Evolutionary conservation across 1,140 invertebrate species (phyloP).

Genomic region (Pseudomyrmex sp.): DNA sequence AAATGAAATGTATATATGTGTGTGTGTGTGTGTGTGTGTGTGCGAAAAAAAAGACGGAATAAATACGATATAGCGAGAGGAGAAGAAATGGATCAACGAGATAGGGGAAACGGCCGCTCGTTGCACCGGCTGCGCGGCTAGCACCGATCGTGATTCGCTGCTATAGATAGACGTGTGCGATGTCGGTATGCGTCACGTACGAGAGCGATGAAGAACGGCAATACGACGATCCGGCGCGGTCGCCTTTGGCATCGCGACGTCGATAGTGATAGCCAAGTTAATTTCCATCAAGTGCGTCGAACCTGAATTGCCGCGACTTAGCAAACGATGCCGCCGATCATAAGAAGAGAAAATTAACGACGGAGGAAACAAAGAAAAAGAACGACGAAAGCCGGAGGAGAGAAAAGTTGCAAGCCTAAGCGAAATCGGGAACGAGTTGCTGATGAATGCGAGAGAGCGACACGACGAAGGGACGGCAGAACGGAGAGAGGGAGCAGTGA

Average conservation of each 20-base stretch:
- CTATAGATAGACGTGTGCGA: conserved; percentile 69
- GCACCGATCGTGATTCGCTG: conserved; percentile 41
- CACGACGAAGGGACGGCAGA: conserved; percentile 56
- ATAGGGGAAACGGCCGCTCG: neutral
- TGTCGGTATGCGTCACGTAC: conserved; percentile 60
- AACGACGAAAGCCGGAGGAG: conserved; percentile 60
- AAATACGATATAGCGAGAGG: neutral
- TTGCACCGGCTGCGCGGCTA: conserved; percentile 7
- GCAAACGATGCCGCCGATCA: conserved; percentile 35
- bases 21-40: too few species aligned
- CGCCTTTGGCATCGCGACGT: conserved; percentile 22
- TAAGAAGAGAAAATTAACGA: conserved; percentile 45
- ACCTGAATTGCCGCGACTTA: conserved; percentile 2
- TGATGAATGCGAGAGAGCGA: conserved; percentile 40
- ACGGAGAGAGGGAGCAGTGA: conserved; percentile 15
- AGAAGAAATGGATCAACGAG: conserved; percentile 33
- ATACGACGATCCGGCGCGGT: conserved; percentile 23
- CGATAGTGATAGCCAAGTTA: conserved; percentile 3
- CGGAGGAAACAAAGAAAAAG: conserved; percentile 33
- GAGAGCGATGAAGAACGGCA: conserved; percentile 42
- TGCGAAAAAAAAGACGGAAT: neutral
- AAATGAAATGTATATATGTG: too few species aligned
- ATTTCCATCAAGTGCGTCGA: conserved; percentile 45
- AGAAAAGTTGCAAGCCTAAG: conserved; percentile 20
- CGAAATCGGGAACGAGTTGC: conserved; percentile 45